Evolutionary conservation across 92 coral and sea anemone species (phyloP), one percentile per base, ranked within the genome.

Genomic region (Scolanthus callimorphus): DNA sequence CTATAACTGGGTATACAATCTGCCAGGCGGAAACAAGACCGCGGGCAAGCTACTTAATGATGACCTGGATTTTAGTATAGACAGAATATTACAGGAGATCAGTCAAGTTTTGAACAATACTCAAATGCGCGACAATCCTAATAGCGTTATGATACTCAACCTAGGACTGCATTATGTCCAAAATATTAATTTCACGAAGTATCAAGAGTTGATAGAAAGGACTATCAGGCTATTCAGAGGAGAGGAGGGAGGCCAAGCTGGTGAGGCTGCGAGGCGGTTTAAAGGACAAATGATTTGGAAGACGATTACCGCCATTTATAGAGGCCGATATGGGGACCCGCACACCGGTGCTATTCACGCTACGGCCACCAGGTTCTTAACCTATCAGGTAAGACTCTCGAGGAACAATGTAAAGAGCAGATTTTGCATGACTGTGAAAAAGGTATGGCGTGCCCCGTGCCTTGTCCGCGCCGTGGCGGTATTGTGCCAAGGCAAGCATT

Each of bases 331-430:
- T 30, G 59, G 62, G 11, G 48, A 51, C 12, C n/a, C n/a, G n/a
- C n/a, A n/a, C n/a, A n/a, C n/a, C n/a, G n/a, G n/a, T n/a, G n/a
- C n/a, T n/a, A 85, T 79, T 0, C 76, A 78, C 47, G 67, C 64
- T 29, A 65, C 69, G 26, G 75, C 84, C 17, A 62, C 89, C 15
- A 63, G 97, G 31, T 90, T 90, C 51, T 55, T 90, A 43, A 86
- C 89, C 2, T 78, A 70, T 23, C 90, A 84, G 88, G 97, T 90
- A n/a, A n/a, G n/a, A n/a, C n/a, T n/a, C n/a, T n/a, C n/a, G n/a
- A n/a, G n/a, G n/a, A n/a, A n/a, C n/a, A n/a, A n/a, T n/a, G n/a
- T n/a, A n/a, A n/a, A n/a, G n/a, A n/a, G n/a, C n/a, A n/a, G n/a
- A n/a, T n/a, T n/a, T n/a, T n/a, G n/a, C n/a, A n/a, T n/a, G n/a